phyloP scores from a whole-genome alignment of 2,797 vertebrate genomes.

The Oryzias sinensis region DNA sequence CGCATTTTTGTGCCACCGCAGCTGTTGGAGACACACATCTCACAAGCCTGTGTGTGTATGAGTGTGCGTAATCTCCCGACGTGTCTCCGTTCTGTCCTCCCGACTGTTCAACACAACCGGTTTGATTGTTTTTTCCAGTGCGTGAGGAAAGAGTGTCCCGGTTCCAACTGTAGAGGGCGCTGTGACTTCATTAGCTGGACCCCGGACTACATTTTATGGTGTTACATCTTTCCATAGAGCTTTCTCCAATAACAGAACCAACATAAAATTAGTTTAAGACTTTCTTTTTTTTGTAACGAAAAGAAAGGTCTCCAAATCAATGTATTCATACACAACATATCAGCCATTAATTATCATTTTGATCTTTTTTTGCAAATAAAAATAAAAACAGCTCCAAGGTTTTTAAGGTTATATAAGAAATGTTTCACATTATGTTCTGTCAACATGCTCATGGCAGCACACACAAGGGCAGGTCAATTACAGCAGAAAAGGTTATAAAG shows the following conservation, averaged over 20 bases:
- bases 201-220: slow-evolving; percentile 16
- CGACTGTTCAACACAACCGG: slow-evolving; percentile 56
- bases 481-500: too few species aligned
- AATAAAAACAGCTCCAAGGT: too few species aligned
- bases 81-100: slow-evolving; percentile 56
- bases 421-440: too few species aligned
- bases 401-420: too few species aligned
- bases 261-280: not conserved
- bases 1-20: not conserved
- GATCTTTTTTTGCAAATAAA: too few species aligned
- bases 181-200: slow-evolving; percentile 58
- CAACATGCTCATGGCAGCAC: too few species aligned
- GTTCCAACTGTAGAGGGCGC: slow-evolving; percentile 76
- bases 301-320: too few species aligned
- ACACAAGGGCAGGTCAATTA: too few species aligned
- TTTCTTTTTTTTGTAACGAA: too few species aligned
- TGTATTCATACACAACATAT: too few species aligned
- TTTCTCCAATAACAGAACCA: slow-evolving; percentile 3
- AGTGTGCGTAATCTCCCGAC: slow-evolving; percentile 33
- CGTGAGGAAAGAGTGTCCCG: slow-evolving; percentile 61
- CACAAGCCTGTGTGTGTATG: slow-evolving; percentile 6
- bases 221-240: slow-evolving; percentile 7
- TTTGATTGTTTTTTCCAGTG: slow-evolving; percentile 60
- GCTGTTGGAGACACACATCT: slow-evolving; percentile 23
- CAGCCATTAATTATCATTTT: too few species aligned